Base-by-base conservation (phyloP, 2,797 vertebrate species). In the Bradypodion pumilum region DNA sequence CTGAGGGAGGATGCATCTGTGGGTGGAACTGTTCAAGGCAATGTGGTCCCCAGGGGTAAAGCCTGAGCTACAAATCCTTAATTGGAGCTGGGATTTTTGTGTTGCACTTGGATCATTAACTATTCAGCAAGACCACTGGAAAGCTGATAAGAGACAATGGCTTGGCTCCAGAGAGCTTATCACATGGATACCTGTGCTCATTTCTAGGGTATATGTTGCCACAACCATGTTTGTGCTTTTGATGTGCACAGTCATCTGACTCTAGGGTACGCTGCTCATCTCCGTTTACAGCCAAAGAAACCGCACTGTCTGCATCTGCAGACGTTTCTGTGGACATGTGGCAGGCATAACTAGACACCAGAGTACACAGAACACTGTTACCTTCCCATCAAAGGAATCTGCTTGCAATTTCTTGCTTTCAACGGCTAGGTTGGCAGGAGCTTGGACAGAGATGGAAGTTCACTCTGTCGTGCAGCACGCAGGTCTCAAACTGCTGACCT, bases 1-100 rank as follows among this genome's bases (percentile, higher is more conserved):
- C 27, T 65, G 52, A 25, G 35, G n/a, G 32, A 16, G 46, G n/a
- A 65, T n/a, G n/a, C 42, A 79, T 63, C 23, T 84, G 27, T 84
- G 23, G 59, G 59, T 63, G 68, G n/a, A 25, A 59, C 46, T 65
- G 68, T 69, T 84, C 27, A 79, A 65, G 69, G 76, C 76, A 84
- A 49, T n/a, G 37, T 35, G 73, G 32, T 52, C 46, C 35, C 42
- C 27, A 74, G 5, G 2, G 60, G 25, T 69, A 65, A 44, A 32
- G 56, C 40, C 40, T 32, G 35, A 29, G 46, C 59, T n/a, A 59
- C 49, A 52, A 35, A 44, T 42, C 12, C 49, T 84, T 79, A 52
- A 73, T 25, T 65, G 76, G 44, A 74, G 16, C 52, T 79, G 60
- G 25, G 7, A 42, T 74, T 84, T 65, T 74, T 52, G 35, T 52